Percentiles rank a stretch among this genome's conserved stretches.
Evolutionary conservation across 2,888 invertebrate species (phyloP).

Genomic region (Petrophora chlorosata): DNA sequence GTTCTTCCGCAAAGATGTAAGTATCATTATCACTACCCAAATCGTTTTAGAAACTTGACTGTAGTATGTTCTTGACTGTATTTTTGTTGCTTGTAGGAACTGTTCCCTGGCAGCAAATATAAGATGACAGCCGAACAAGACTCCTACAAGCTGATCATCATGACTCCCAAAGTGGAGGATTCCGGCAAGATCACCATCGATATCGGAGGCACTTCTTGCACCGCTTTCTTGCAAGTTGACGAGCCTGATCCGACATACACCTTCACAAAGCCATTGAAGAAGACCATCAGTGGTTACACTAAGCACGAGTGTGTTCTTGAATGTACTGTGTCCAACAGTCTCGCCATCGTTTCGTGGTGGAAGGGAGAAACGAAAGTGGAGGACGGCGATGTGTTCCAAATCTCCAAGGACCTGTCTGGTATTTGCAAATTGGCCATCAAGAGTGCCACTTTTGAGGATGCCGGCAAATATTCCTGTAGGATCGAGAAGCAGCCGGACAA

Average conservation of each 20-base stretch:
- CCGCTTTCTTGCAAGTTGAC: slow-evolving; percentile 97
- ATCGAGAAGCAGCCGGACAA: slow-evolving; percentile 95
- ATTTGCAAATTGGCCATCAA: slow-evolving; percentile 94
- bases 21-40: slow-evolving; percentile 58
- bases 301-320: slow-evolving; percentile 95
- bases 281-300: slow-evolving; percentile 94
- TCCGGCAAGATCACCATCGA: slow-evolving; percentile 98
- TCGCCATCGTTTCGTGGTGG: slow-evolving; percentile 98
- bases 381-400: slow-evolving; percentile 92
- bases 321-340: slow-evolving; percentile 96
- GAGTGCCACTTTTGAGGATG: slow-evolving; percentile 91
- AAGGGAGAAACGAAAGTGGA: slow-evolving; percentile 91
- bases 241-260: slow-evolving; percentile 97
- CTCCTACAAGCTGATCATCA: slow-evolving; percentile 94
- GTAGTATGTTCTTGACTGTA: background rate
- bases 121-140: slow-evolving; percentile 97
- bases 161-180: slow-evolving; percentile 97
- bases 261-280: slow-evolving; percentile 95
- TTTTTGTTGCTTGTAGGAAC: slow-evolving; percentile 86
- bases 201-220: slow-evolving; percentile 94
- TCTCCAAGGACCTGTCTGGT: slow-evolving; percentile 96
- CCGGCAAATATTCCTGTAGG: slow-evolving; percentile 94
- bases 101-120: slow-evolving; percentile 97
- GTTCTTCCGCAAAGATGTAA: slow-evolving; percentile 96
- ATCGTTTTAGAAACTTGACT: background rate